Evolutionary conservation across 2,797 vertebrate genomes (phyloP), one percentile per base, ranked within the genome.

Genomic region (Morus bassanus): DNA sequence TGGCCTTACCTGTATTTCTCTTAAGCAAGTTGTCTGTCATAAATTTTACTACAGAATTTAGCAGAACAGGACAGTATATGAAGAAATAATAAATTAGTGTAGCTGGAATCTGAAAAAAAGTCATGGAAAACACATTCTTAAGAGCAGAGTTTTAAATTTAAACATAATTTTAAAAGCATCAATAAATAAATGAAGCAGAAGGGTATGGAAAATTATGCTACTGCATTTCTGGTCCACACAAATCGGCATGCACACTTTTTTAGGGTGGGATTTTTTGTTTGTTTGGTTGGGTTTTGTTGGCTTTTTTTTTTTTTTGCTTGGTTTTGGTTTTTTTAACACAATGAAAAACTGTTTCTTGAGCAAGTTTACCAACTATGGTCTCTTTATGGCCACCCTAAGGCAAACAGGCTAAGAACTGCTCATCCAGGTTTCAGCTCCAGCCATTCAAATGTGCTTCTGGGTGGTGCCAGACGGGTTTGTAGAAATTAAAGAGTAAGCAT

Each of bases 21-120:
- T 59, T 65, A 89, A 86, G 75, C 64, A 89, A 91, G 25, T 61
- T 88, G 48, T 22, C 37, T 85, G 27, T 74, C 74, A 27, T 23
- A 95, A 92, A 70, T 80, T 69, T 95, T 93, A 93, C 16, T 59
- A 63, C 30, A 90, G 37, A 84, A 81, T 73, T 65, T 88, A 91
- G 84, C 19, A 96, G 16, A 91, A 95, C 18, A 18, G 46, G 22
- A 91, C 23, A 80, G 54, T 53, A 39, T 37, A 89, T 51, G 48
- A 43, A 88, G 13, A 69, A 81, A 68, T 64, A 83, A 68, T 64
- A 56, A 28, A 87, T 77, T 35, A 86, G 22, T 35, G 11, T 31
- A 78, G 28, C 0, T 78, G 9, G 12, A 76, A 75, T 46, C 17
- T 46, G 23, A 72, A 74, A 28, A 39, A 48, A 3, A 70, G 31